phyloP scores from a whole-genome alignment of 2,113 vertebrate genomes.

The Passer domesticus region DNA sequence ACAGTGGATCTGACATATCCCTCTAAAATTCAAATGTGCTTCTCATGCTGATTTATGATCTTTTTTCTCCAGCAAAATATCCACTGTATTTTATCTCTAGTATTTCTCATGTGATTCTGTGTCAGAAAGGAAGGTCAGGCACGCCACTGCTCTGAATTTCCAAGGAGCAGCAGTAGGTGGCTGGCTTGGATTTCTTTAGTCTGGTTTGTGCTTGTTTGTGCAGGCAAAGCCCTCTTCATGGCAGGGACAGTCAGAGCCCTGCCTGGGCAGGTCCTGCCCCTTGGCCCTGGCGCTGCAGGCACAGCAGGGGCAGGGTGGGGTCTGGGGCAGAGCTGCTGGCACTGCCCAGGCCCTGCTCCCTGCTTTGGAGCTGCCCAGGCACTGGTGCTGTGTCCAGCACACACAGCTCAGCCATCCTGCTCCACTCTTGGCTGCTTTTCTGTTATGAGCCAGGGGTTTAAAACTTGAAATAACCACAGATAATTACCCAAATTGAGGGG shows the following conservation, averaged over 20 bases:
- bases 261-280: not conserved
- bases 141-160: conserved; percentile 24
- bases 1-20: not conserved
- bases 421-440: not conserved
- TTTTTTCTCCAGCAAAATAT: not conserved
- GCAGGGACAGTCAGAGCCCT: not conserved
- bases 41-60: not conserved
- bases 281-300: not conserved
- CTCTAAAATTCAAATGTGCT: conserved; percentile 2
- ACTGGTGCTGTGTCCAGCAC: rapidly evolving
- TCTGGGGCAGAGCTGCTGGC: rapidly evolving
- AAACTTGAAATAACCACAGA: not conserved
- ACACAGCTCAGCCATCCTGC: not conserved
- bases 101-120: not conserved
- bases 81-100: not conserved
- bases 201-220: not conserved
- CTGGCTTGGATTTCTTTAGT: conserved; percentile 66
- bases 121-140: conserved; percentile 11
- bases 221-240: not conserved
- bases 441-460: not conserved
- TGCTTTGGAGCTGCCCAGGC: not conserved
- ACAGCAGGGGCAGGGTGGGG: not conserved
- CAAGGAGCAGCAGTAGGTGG: conserved; percentile 64
- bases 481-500: not conserved
- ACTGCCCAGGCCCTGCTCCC: not conserved